Percentiles rank a stretch among this genome's conserved stretches.
These are phyloP conservation scores for Elmis aenea DNA, from an alignment of 2,888 invertebrate species.

Conservation along the genomic window DNA sequence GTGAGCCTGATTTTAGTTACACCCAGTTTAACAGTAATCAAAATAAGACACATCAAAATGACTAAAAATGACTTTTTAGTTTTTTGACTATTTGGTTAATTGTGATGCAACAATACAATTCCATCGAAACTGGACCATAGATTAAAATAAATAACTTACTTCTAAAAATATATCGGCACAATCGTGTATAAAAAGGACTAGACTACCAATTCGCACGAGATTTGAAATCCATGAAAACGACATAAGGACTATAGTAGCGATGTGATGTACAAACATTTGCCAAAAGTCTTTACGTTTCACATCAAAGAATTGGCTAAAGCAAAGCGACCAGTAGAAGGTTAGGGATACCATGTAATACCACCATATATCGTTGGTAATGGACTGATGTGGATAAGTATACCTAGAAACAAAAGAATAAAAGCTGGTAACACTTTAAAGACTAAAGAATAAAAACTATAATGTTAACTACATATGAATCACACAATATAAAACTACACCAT, in stretches of 20 bases:
- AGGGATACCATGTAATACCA: slow-evolving; percentile 97
- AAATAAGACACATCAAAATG: too few relatives aligned
- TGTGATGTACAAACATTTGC: slow-evolving; percentile 98
- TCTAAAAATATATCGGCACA: slow-evolving; percentile 87
- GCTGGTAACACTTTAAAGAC: slow-evolving; percentile 2
- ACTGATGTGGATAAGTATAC: slow-evolving; percentile 58
- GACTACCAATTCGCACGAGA: slow-evolving; percentile 83
- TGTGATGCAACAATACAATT: too few relatives aligned
- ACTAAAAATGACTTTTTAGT: too few relatives aligned
- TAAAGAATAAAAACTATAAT: too few relatives aligned
- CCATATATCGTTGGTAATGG: slow-evolving; percentile 77
- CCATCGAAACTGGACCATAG: too few relatives aligned
- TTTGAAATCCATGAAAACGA: slow-evolving; percentile 94
- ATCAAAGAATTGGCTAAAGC: slow-evolving; percentile 90
- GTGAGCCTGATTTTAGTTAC: too few relatives aligned
- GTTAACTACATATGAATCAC: too few relatives aligned
- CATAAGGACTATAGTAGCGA: slow-evolving; percentile 86
- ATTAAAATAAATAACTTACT: slow-evolving; percentile 42
- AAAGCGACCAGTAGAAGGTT: slow-evolving; percentile 93
- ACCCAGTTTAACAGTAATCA: too few relatives aligned
- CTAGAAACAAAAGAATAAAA: slow-evolving; percentile 37
- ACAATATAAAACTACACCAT: too few relatives aligned
- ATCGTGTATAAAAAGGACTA: slow-evolving; percentile 84
- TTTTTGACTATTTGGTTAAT: too few relatives aligned
- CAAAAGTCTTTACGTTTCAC: slow-evolving; percentile 91